Percentiles rank a stretch among this genome's conserved stretches.
Evolutionary conservation across 1,140 invertebrate species (phyloP).

Genomic region (Drosophila novamexicana): DNA sequence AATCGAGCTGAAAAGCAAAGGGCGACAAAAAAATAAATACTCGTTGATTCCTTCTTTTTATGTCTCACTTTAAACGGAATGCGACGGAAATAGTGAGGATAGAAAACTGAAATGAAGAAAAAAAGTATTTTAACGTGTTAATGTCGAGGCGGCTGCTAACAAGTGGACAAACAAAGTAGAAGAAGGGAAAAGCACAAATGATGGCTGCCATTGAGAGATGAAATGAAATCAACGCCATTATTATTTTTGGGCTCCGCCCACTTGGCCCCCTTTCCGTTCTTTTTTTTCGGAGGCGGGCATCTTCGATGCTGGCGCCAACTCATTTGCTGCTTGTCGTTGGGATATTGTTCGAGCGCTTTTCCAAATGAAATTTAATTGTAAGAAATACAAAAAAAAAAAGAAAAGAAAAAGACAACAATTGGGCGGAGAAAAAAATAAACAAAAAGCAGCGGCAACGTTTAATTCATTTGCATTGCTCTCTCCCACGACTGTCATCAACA

Average conservation of each 20-base stretch:
- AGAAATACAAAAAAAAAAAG: slow-evolving; percentile 52
- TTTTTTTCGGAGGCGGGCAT: slow-evolving; percentile 14
- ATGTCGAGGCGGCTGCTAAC: slow-evolving; percentile 71
- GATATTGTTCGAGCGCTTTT: slow-evolving; percentile 32
- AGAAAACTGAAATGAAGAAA: slow-evolving; percentile 3
- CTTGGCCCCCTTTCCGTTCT: slow-evolving; percentile 1
- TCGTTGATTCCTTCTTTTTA: slow-evolving; percentile 46
- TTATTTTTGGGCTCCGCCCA: slow-evolving; percentile 54
- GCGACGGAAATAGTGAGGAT: slow-evolving; percentile 52
- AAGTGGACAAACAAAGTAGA: slow-evolving; percentile 70
- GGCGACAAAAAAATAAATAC: neutral
- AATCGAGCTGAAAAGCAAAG: slow-evolving; percentile 12
- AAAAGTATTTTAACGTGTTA: slow-evolving; percentile 71
- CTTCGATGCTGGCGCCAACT: slow-evolving; percentile 6
- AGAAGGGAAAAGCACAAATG: slow-evolving; percentile 28
- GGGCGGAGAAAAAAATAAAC: slow-evolving; percentile 4
- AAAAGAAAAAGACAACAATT: neutral
- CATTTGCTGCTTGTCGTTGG: slow-evolving; percentile 44
- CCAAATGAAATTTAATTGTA: slow-evolving; percentile 77
- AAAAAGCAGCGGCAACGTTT: slow-evolving; percentile 25
- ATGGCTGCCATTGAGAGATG: slow-evolving; percentile 53
- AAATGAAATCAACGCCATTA: slow-evolving; percentile 79
- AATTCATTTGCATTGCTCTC: slow-evolving; percentile 66
- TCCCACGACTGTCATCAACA: slow-evolving; percentile 38
- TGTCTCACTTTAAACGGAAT: slow-evolving; percentile 56